Evolutionary conservation across 2,888 invertebrate genomes (phyloP).

Genomic region (Matsumyia berberina): DNA sequence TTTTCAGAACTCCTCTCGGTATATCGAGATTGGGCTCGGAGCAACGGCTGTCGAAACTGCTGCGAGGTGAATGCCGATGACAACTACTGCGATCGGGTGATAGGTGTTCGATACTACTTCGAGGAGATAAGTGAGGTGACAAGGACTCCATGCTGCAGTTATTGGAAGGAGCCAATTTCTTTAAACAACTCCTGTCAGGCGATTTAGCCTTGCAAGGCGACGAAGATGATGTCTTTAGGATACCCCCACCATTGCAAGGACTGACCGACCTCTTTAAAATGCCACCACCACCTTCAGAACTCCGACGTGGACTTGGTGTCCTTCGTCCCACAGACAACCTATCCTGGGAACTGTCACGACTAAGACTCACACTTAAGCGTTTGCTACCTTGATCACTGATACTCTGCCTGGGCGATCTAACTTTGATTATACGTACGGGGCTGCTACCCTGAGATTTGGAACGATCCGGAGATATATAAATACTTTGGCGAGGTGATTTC

Average conservation of each 20-base stretch:
- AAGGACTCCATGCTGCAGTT: conserved; percentile 82
- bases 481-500: conserved; percentile 86
- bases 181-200: conserved; percentile 83
- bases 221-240: conserved; percentile 81
- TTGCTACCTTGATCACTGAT: conserved; percentile 84
- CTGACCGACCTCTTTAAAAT: conserved; percentile 82
- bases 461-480: conserved; percentile 86
- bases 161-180: conserved; percentile 82
- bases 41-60: conserved; percentile 83
- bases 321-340: conserved; percentile 81
- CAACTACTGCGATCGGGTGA: conserved; percentile 83
- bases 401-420: conserved; percentile 86
- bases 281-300: conserved; percentile 83
- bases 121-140: conserved; percentile 83
- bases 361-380: conserved; percentile 81
- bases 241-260: conserved; percentile 79
- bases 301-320: conserved; percentile 83
- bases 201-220: conserved; percentile 83
- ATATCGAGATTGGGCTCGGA: conserved; percentile 82
- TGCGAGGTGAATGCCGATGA: conserved; percentile 83
- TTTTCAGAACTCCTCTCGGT: conserved; percentile 79
- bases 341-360: conserved; percentile 83
- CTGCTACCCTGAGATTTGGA: conserved; percentile 83
- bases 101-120: conserved; percentile 83
- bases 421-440: conserved; percentile 84